A percentile compares a stretch with the other conserved stretches of the same genome.
phyloP scores from a whole-genome alignment of 2,113 vertebrate species.

The Trochalopteron elliotii region DNA sequence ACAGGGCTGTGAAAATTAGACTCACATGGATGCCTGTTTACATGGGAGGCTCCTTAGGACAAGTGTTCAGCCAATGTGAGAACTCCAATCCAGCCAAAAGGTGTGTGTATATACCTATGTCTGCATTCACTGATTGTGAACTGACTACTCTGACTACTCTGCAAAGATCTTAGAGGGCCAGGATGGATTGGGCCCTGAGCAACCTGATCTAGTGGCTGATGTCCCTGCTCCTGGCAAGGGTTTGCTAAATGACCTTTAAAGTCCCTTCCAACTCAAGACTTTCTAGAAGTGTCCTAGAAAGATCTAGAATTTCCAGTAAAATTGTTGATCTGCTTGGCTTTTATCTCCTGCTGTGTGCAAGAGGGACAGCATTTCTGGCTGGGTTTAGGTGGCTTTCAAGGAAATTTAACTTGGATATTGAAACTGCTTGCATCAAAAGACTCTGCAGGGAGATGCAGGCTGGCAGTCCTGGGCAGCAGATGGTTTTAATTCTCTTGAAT shows the following conservation, averaged over 20 bases:
- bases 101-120: no score
- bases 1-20: not conserved
- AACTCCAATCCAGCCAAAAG: not conserved
- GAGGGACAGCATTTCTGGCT: not conserved
- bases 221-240: not conserved
- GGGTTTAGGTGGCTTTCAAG: not conserved
- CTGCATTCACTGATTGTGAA: not conserved
- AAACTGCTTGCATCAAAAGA: not conserved
- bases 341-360: not conserved
- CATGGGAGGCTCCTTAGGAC: not conserved
- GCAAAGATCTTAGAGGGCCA: not conserved
- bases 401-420: not conserved
- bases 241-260: not conserved
- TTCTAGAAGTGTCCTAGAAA: not conserved
- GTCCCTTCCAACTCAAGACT: not conserved
- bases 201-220: not conserved
- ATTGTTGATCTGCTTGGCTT: not conserved
- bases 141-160: not conserved
- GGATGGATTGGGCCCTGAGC: not conserved
- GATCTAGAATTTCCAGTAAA: not conserved
- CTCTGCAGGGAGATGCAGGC: not conserved
- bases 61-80: not conserved
- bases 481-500: conserved; percentile 26
- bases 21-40: not conserved
- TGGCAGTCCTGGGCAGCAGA: conserved; percentile 23